Conservation (phyloP, 1,140 invertebrate genomes). For the Rhyacophila brunnea region DNA sequence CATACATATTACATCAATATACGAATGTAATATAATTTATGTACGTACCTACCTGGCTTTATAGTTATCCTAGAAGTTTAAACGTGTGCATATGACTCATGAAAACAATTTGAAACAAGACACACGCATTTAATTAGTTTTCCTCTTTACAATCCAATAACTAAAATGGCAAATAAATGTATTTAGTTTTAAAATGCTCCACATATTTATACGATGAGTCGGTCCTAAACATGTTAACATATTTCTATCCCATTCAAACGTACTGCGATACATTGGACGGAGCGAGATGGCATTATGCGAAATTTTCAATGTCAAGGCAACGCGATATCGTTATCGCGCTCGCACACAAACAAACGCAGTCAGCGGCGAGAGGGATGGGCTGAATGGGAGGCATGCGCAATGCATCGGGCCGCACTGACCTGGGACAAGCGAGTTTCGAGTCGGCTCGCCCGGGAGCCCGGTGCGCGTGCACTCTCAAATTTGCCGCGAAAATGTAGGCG, state of each 20-base stretch:
- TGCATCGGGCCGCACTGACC: conserved; percentile 23
- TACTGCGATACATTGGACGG: background rate
- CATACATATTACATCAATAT: too few species aligned
- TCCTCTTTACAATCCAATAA: conserved; percentile 6
- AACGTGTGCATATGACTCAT: too few species aligned
- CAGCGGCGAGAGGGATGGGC: background rate
- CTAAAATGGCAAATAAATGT: background rate
- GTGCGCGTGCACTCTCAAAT: too few species aligned
- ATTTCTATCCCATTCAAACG: background rate
- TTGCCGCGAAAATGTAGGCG: too few species aligned
- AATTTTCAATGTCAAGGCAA: conserved; percentile 32
- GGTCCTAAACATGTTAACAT: background rate
- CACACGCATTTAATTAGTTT: too few species aligned
- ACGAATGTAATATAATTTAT: too few species aligned
- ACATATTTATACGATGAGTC: background rate
- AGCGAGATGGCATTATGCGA: conserved; percentile 2
- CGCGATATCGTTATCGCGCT: conserved; percentile 3
- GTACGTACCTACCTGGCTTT: too few species aligned
- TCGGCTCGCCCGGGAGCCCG: conserved; percentile 16
- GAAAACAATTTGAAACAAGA: too few species aligned
- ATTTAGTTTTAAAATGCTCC: background rate
- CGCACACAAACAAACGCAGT: background rate
- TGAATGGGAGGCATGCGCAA: conserved; percentile 4
- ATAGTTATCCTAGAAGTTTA: too few species aligned
- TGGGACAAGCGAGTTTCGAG: conserved; percentile 29